Evolutionary conservation across 2,797 vertebrate genomes (phyloP), one percentile per base, ranked within the genome.

Genomic region (Gymnopithys bicolor): DNA sequence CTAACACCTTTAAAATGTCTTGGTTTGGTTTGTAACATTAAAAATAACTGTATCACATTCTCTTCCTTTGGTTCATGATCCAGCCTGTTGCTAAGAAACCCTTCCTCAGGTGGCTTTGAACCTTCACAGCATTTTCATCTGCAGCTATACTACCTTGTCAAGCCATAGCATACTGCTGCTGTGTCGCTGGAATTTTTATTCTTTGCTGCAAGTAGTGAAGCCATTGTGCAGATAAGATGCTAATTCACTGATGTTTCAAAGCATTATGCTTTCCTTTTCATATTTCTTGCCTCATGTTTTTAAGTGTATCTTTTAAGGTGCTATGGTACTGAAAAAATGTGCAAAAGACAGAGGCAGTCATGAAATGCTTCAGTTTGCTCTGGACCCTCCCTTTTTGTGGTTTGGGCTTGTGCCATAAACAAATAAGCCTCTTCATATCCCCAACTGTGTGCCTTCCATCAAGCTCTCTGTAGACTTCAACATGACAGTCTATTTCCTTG

Each of bases 21-120:
- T 32, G 3, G 27, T 63, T 90, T 74, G 56, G 10, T 41, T 84
- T 93, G 30, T 77, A 87, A 68, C 43, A 66, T 84, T 93, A 83
- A 90, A 93, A 92, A 89, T 76, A 94, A 25, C 51, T 83, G 7
- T 64, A 87, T 79, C 85, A 55, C 39, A 71, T 62, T 94, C 71
- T 69, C 55, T 75, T 92, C 41, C 81, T 87, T 76, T 77, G 32
- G 81, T 76, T 58, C 92, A 58, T 53, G 86, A 90, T 88, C 78
- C 1, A 5, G 48, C 79, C 70, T 92, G 93, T 95, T 96, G 92
- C 96, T 93, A 95, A 93, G 94, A 95, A 95, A 95, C 92, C 68
- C 64, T 89, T 90, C 53, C 86, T 90, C 75, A 92, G 68, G 90
- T 92, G 68, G 45, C 74, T 96, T 95, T 95, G 92, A 96, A 95